A percentile compares a stretch with the other conserved stretches of the same genome.
These are phyloP conservation scores for Notodromas monacha DNA, from an alignment of 2,888 invertebrate genomes.

Conservation along the genomic window DNA sequence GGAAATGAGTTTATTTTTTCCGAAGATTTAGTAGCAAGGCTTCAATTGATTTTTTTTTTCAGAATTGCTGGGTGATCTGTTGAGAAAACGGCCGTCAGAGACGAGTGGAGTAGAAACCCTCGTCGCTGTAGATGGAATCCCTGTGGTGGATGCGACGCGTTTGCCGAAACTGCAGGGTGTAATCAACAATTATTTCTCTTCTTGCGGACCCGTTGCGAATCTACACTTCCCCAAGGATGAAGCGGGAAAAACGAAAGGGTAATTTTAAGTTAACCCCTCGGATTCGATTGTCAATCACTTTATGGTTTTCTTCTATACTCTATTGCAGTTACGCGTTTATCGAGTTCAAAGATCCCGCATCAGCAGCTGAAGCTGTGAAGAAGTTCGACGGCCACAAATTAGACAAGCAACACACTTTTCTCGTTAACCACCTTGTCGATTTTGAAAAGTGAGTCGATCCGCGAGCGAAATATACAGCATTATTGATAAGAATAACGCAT, in stretches of 20 bases:
- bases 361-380: constrained; percentile 62
- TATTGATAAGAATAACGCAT: constrained; percentile 6
- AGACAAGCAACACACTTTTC: constrained; percentile 77
- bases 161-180: constrained; percentile 70
- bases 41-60: constrained; percentile 15
- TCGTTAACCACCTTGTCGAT: constrained; percentile 73
- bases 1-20: too few relatives aligned
- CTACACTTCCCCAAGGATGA: constrained; percentile 57
- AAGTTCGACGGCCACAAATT: constrained; percentile 65
- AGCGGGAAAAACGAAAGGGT: constrained; percentile 53
- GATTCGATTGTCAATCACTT: too few relatives aligned
- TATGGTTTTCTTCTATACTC: constrained; percentile 7
- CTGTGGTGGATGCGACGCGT: constrained; percentile 61
- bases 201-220: constrained; percentile 50
- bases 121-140: constrained; percentile 80
- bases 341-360: constrained; percentile 48
- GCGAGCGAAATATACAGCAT: not conserved
- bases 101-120: constrained; percentile 85
- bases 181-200: constrained; percentile 58
- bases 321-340: constrained; percentile 41
- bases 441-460: constrained; percentile 45
- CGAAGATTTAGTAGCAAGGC: constrained; percentile 5
- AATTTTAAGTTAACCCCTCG: constrained; percentile 11
- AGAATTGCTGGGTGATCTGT: constrained; percentile 71
- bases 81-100: constrained; percentile 61